Evolutionary conservation across 2,797 vertebrate species (phyloP).

Genomic region (Fringilla coelebs): DNA sequence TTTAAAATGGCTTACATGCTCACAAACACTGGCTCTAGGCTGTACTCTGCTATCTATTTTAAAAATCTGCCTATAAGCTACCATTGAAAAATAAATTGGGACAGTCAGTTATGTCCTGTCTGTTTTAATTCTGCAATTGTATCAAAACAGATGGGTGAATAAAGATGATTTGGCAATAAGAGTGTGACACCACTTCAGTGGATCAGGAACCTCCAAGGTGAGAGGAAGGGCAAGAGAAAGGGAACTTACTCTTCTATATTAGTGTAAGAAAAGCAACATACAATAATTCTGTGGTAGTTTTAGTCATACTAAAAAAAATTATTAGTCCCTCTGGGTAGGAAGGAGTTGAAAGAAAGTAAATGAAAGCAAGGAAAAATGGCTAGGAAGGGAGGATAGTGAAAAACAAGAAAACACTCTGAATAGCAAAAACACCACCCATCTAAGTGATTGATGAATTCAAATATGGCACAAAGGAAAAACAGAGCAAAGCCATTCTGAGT

Average conservation of each 20-base stretch:
- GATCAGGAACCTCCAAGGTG: not conserved
- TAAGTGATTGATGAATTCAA: not conserved
- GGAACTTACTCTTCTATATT: not conserved
- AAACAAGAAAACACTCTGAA: not conserved
- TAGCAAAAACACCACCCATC: not conserved
- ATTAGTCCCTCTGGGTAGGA: not conserved
- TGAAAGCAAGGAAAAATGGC: not conserved
- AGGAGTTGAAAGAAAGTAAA: not conserved
- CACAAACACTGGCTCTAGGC: not conserved
- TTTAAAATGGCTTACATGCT: not conserved
- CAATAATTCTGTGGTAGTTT: not conserved
- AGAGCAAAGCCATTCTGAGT: not conserved
- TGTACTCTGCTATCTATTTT: rapidly evolving
- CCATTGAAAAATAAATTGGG: not conserved
- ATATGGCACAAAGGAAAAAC: not conserved
- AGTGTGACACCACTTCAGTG: not conserved
- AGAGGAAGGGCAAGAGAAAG: not conserved
- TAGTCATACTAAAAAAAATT: not conserved
- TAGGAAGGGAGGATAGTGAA: not conserved
- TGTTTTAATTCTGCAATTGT: not conserved
- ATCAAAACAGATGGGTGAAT: not conserved
- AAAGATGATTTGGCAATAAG: not conserved
- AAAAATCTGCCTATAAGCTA: not conserved
- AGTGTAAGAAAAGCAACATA: not conserved
- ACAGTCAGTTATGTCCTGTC: not conserved